Evolutionary conservation across 2,888 invertebrate species (phyloP), one percentile per base, ranked within the genome.

Genomic region (Drosophila mimetica): DNA sequence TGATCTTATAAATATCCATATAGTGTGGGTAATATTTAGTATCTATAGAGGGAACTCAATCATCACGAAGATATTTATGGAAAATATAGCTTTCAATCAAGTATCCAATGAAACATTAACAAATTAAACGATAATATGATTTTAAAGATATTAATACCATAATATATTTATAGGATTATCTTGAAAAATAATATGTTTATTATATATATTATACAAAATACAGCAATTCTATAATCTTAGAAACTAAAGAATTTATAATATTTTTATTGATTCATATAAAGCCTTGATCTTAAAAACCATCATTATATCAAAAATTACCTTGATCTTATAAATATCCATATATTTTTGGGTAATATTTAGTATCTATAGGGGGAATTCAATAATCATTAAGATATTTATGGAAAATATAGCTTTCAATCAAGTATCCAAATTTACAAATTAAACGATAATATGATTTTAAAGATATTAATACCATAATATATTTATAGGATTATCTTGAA

Each of bases 191-290:
- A n/a, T n/a, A n/a, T n/a, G n/a, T n/a, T n/a, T n/a, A n/a, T n/a
- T n/a, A n/a, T n/a, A n/a, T n/a, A n/a, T n/a, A n/a, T n/a, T n/a
- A n/a, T n/a, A n/a, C n/a, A n/a, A n/a, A n/a, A n/a, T n/a, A n/a
- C n/a, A n/a, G n/a, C n/a, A n/a, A n/a, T n/a, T n/a, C n/a, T n/a
- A n/a, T n/a, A n/a, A n/a, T n/a, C n/a, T n/a, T n/a, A n/a, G n/a
- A n/a, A n/a, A n/a, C n/a, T n/a, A 25, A 25, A 22, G 5, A 22
- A 22, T 58, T 14, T 36, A 5, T 18, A 30, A 16, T 25, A 67
- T 70, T 65, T 16, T 3, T 16, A 54, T 54, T n/a, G 4, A 22
- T 22, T 54, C 20, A 25, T 2, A 34, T 13, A 34, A 46, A 37
- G 9, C 25, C 25, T 36, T 48, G 18, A 25, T 28, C 25, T 48